These are phyloP conservation scores for Pantala flavescens DNA, from an alignment of 1,140 invertebrate species.

Conservation along the genomic window DNA sequence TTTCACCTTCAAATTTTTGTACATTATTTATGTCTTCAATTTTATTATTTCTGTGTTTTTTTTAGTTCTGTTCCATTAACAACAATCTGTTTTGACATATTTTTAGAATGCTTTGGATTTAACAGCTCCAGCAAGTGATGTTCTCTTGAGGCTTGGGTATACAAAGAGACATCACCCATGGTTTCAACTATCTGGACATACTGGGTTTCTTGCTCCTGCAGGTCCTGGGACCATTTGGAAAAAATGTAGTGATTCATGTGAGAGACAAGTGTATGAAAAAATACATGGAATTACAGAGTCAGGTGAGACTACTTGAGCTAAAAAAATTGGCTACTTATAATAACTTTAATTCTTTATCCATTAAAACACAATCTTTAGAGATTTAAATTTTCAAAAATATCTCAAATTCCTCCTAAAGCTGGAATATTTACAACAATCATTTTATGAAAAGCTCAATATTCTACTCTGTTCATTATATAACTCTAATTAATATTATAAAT, in stretches of 20 bases:
- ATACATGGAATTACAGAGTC: background rate
- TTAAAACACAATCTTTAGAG: too few relatives aligned
- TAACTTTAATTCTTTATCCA: too few relatives aligned
- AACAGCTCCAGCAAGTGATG: background rate
- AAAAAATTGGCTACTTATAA: too few relatives aligned
- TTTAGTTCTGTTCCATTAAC: background rate
- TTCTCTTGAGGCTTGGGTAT: background rate
- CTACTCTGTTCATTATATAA: too few relatives aligned
- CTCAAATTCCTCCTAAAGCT: too few relatives aligned
- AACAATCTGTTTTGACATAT: background rate
- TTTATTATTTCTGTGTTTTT: background rate
- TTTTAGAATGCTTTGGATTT: background rate
- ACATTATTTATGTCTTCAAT: background rate
- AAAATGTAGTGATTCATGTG: conserved; percentile 34
- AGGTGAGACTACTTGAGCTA: background rate
- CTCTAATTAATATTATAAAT: too few relatives aligned
- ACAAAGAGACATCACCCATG: background rate
- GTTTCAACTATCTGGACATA: conserved; percentile 67
- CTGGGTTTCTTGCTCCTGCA: conserved; percentile 83
- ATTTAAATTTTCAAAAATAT: too few relatives aligned
- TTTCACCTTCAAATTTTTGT: background rate
- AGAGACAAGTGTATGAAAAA: background rate
- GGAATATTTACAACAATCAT: too few relatives aligned
- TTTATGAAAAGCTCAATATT: too few relatives aligned
- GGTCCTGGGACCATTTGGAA: conserved; percentile 92